Evolutionary conservation across 2,888 invertebrate species (phyloP), one percentile per base, ranked within the genome.

Genomic region (Caenorhabditis macrosperma): DNA sequence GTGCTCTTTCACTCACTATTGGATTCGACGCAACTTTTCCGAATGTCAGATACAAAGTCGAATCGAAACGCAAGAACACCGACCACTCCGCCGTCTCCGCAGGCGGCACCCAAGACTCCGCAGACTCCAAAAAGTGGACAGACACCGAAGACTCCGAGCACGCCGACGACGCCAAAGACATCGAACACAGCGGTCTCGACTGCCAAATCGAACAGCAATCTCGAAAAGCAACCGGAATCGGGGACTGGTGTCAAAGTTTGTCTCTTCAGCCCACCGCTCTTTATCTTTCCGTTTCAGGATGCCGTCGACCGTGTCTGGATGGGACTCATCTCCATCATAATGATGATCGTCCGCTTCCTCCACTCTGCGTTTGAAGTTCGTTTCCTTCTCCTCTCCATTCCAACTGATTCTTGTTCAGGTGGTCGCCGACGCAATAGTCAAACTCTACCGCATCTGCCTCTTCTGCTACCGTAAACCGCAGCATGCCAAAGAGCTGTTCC

Each of bases 381-480:
- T 30, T 44, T 55, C 6, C 33, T 52, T 24, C 35, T 78, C 26
- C 61, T 72, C 57, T 55, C 52, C 48, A 72, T 15, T n/a, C n/a
- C n/a, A n/a, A n/a, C n/a, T n/a, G n/a, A n/a, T n/a, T 12, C 15
- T 38, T 15, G 2, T 60, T 17, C 60, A 60, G 63, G 48, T 48
- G 5, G 20, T 77, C 35, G 35, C 46, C 10, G 61, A 72, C n/a
- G 48, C 59, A 4, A 22, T 33, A 15, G 44, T 72, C 28, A 67
- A 72, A 55, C 44, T 78, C 38, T 71, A 67, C 38, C 59, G 67
- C 33, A 72, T 78, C 15, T n/a, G 30, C 6, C 35, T 67, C 46
- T 78, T 78, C 55, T 61, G 60, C 26, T 78, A 61, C 20, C 54
- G 78, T 7, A 78, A 78, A 17, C 78, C 78, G 5, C 35, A 60